Conservation (phyloP, 2,888 invertebrate genomes). For the Drosophila gaucha region DNA sequence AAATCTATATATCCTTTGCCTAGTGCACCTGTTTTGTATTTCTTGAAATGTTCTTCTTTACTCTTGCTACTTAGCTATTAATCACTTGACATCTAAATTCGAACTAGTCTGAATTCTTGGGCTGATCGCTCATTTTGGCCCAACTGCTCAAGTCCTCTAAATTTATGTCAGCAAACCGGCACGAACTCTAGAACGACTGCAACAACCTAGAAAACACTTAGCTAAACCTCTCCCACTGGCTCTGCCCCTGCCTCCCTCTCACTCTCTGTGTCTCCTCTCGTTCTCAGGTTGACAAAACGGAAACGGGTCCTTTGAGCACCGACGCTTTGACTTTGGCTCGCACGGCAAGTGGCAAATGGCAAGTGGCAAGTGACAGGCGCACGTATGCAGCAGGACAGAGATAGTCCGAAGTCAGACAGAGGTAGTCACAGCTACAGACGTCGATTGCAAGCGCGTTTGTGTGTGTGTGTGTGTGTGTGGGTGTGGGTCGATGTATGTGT, state of each 20-base stretch:
- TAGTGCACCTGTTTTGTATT: no score
- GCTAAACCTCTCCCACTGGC: conserved; percentile 16
- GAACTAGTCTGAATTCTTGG: background rate
- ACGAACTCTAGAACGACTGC: conserved; percentile 29
- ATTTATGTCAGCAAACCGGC: conserved; percentile 44
- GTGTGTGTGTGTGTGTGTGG: conserved; percentile 2
- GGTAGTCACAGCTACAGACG: conserved; percentile 9
- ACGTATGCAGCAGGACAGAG: conserved; percentile 35
- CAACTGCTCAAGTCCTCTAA: conserved; percentile 40
- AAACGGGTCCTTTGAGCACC: conserved; percentile 62
- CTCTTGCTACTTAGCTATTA: background rate
- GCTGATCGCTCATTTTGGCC: conserved; percentile 30
- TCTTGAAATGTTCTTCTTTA: background rate
- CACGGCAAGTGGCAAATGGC: conserved; percentile 24
- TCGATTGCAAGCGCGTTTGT: conserved; percentile 1
- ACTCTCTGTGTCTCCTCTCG: background rate
- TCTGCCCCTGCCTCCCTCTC: background rate
- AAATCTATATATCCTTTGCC: background rate
- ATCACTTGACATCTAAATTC: conserved; percentile 1
- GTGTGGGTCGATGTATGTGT: background rate
- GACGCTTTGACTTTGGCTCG: conserved; percentile 51
- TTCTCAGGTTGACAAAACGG: conserved; percentile 52
- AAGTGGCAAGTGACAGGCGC: conserved; percentile 44
- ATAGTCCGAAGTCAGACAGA: conserved; percentile 13
- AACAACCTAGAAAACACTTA: conserved; percentile 41